Evolutionary conservation across 2,113 vertebrate genomes (phyloP).

Genomic region (Dasypus novemcinctus): DNA sequence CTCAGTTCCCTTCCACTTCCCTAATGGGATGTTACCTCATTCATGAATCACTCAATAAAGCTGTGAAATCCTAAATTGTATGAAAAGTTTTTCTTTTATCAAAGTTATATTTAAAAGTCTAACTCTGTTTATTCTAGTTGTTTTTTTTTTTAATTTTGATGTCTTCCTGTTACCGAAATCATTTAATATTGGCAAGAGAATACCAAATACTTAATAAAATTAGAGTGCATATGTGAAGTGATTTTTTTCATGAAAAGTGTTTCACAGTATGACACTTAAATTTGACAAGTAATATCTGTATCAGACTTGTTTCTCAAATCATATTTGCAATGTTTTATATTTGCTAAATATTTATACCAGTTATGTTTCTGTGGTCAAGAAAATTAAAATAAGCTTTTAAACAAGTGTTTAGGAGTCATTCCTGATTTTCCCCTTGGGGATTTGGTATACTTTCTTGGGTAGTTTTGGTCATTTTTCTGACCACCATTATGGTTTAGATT

Average conservation of each 20-base stretch:
- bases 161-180: not conserved
- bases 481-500: not conserved
- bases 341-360: not conserved
- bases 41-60: too few relatives aligned
- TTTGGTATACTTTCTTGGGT: not conserved
- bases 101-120: not conserved
- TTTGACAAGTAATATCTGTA: not conserved
- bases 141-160: not conserved
- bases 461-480: slow-evolving; percentile 9
- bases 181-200: not conserved
- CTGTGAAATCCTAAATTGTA: too few relatives aligned
- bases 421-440: not conserved
- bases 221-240: not conserved
- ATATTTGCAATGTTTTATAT: not conserved
- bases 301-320: not conserved
- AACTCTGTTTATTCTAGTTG: not conserved
- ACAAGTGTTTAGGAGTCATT: not conserved
- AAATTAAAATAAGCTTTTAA: not conserved
- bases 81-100: too few relatives aligned
- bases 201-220: not conserved
- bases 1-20: too few relatives aligned
- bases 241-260: not conserved
- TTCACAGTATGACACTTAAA: not conserved
- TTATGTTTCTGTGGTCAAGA: not conserved
- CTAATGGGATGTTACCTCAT: too few relatives aligned